These are phyloP conservation scores for Parapristionchus giblindavisi DNA, from an alignment of 2,888 invertebrate genomes.

Conservation along the genomic window DNA sequence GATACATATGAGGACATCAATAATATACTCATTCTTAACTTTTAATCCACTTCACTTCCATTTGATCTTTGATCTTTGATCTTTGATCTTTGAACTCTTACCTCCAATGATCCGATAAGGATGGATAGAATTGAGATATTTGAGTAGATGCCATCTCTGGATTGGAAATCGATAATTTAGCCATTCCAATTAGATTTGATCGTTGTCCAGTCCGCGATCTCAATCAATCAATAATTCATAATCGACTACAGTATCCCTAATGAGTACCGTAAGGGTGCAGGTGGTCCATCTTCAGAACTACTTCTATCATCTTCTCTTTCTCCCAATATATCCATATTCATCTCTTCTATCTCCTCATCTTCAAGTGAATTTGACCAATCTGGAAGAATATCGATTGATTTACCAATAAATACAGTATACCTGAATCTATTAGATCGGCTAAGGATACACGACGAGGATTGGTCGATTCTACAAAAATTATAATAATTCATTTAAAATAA, in stretches of 20 bases:
- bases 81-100: constrained; percentile 41
- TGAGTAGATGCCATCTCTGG: constrained; percentile 64
- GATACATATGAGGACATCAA: background rate
- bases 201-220: background rate
- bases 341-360: background rate
- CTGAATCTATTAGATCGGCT: constrained; percentile 26
- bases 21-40: background rate
- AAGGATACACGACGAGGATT: constrained; percentile 29
- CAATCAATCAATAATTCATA: background rate
- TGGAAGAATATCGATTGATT: background rate
- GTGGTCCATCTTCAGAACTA: constrained; percentile 24
- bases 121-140: constrained; percentile 64
- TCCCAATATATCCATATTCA: background rate
- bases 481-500: too few relatives aligned
- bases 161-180: constrained; percentile 61
- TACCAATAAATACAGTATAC: background rate
- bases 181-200: constrained; percentile 8
- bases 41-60: background rate
- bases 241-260: too few relatives aligned
- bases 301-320: background rate
- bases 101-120: constrained; percentile 68
- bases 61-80: too few relatives aligned
- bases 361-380: background rate
- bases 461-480: too few relatives aligned
- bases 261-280: constrained; percentile 26